Evolutionary conservation across 2,113 vertebrate genomes (phyloP).

Genomic region (Ramphastos sulfuratus): DNA sequence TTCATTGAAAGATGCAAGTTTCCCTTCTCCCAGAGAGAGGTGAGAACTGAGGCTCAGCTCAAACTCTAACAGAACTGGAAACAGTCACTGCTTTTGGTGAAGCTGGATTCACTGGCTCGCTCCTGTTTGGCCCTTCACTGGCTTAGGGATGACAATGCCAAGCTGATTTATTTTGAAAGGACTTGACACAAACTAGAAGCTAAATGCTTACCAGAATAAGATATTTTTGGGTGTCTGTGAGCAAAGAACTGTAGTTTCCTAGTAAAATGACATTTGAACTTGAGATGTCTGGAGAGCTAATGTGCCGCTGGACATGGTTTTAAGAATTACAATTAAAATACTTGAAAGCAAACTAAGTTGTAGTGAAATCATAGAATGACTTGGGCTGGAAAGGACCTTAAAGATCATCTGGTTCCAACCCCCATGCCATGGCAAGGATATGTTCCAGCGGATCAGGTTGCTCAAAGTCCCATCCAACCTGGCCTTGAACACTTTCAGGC

Average conservation of each 20-base stretch:
- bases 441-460: too few relatives aligned
- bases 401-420: too few relatives aligned
- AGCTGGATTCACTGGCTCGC: not conserved
- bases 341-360: not conserved
- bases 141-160: not conserved
- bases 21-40: not conserved
- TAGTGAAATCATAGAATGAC: not conserved
- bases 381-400: too few relatives aligned
- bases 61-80: not conserved
- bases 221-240: accelerated
- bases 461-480: too few relatives aligned
- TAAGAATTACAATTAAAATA: not conserved
- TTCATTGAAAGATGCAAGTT: accelerated
- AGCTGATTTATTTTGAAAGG: not conserved
- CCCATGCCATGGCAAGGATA: too few relatives aligned
- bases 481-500: too few relatives aligned
- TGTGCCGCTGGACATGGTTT: not conserved
- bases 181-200: not conserved
- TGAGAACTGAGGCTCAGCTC: not conserved
- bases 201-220: accelerated
- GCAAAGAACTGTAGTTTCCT: not conserved
- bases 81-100: not conserved
- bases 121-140: not conserved
- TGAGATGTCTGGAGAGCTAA: not conserved
- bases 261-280: not conserved